Conservation (phyloP, 1,140 invertebrate species). For the Drosophila nasuta region DNA sequence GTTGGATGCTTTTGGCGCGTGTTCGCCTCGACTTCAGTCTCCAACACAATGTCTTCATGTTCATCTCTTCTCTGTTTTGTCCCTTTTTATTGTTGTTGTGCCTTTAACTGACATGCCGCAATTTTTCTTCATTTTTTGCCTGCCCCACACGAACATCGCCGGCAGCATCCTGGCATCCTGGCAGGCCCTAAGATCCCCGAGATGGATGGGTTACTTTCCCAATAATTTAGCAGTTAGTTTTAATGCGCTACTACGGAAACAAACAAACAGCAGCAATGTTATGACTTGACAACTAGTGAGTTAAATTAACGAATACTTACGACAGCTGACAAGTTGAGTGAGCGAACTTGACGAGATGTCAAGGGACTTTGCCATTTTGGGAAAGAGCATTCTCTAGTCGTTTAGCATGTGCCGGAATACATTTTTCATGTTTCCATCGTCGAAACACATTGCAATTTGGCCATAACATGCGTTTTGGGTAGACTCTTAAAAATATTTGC, state of each 20-base stretch:
- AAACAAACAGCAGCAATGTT: constrained; percentile 5
- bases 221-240: constrained; percentile 82
- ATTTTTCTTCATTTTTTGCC: constrained; percentile 78
- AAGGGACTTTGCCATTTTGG: background rate
- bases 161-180: constrained; percentile 30
- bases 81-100: constrained; percentile 74
- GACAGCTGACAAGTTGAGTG: background rate
- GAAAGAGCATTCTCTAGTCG: constrained; percentile 18
- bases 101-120: constrained; percentile 77
- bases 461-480: constrained; percentile 57
- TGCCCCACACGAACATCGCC: constrained; percentile 14
- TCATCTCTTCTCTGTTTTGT: constrained; percentile 64
- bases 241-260: constrained; percentile 62
- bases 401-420: constrained; percentile 29
- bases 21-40: constrained; percentile 46
- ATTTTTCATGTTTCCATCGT: constrained; percentile 71
- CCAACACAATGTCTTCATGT: constrained; percentile 71
- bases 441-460: constrained; percentile 63
- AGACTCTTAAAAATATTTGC: constrained; percentile 62
- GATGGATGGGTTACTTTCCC: constrained; percentile 76
- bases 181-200: constrained; percentile 35
- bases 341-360: background rate
- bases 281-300: constrained; percentile 16
- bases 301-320: background rate
- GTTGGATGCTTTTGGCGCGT: constrained; percentile 76